Conservation (phyloP, 1,140 invertebrate species). For the Lamellibrachia luymesi region DNA sequence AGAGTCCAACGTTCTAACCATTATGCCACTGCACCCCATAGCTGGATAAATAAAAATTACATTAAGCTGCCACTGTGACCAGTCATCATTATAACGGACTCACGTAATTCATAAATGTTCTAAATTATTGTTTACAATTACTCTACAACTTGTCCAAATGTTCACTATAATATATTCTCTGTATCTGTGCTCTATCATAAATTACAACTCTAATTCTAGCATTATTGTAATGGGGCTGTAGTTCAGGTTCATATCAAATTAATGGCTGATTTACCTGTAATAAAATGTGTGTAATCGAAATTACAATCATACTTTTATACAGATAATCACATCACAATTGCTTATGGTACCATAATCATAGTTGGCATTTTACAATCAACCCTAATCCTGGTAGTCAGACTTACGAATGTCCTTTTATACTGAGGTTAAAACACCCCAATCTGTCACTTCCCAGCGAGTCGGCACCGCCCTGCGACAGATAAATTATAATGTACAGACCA, state of each 20-base stretch:
- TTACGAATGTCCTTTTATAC: slow-evolving; percentile 69
- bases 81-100: too few relatives aligned
- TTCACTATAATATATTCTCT: not conserved
- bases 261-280: not conserved
- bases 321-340: not conserved
- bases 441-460: slow-evolving; percentile 95
- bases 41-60: too few relatives aligned
- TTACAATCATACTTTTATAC: not conserved
- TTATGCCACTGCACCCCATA: too few relatives aligned
- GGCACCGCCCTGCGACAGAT: slow-evolving; percentile 75
- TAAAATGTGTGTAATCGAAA: not conserved
- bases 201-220: not conserved
- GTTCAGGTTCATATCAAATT: too few relatives aligned
- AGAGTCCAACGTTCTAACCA: too few relatives aligned
- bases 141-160: too few relatives aligned
- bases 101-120: too few relatives aligned
- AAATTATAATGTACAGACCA: not conserved
- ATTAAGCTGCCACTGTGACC: too few relatives aligned
- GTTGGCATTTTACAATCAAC: not conserved
- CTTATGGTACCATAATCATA: not conserved
- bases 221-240: not conserved
- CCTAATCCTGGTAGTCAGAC: not conserved
- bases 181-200: not conserved
- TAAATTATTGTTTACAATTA: too few relatives aligned
- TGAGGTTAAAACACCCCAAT: slow-evolving; percentile 84